phyloP scores from a whole-genome alignment of 2,888 invertebrate species.

The Nudaria mundana region DNA sequence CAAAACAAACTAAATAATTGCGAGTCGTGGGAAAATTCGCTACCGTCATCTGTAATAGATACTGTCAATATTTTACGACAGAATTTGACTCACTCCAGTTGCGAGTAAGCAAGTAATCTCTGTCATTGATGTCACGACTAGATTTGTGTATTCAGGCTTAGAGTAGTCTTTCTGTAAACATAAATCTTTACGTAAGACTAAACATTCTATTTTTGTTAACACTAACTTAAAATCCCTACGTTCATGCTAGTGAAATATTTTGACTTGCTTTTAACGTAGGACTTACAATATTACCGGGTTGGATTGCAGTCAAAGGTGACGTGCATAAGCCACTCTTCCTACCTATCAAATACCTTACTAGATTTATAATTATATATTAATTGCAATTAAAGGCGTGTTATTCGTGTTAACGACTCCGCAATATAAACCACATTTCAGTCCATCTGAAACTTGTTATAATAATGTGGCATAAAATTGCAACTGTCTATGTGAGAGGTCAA shows the following conservation, averaged over 20 bases:
- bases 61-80: constrained; percentile 64
- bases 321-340: too few species aligned
- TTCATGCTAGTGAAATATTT: constrained; percentile 21
- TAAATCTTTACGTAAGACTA: constrained; percentile 45
- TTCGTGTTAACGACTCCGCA: constrained; percentile 40
- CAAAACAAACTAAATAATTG: constrained; percentile 3
- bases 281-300: too few species aligned
- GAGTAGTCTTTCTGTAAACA: constrained; percentile 38
- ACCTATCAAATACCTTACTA: too few species aligned
- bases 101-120: constrained; percentile 52
- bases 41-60: constrained; percentile 41
- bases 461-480: constrained; percentile 68
- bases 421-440: constrained; percentile 55
- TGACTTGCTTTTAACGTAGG: too few species aligned
- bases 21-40: constrained; percentile 68
- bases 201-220: constrained; percentile 42
- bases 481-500: constrained; percentile 65
- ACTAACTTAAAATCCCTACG: constrained; percentile 34
- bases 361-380: constrained; percentile 27
- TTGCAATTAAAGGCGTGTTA: constrained; percentile 50
- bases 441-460: constrained; percentile 49
- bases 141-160: constrained; percentile 65
- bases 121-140: constrained; percentile 63
- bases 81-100: constrained; percentile 60
- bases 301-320: too few species aligned